These are phyloP conservation scores for Epirrhoe tristata DNA, from an alignment of 2,888 invertebrate species.

Conservation along the genomic window DNA sequence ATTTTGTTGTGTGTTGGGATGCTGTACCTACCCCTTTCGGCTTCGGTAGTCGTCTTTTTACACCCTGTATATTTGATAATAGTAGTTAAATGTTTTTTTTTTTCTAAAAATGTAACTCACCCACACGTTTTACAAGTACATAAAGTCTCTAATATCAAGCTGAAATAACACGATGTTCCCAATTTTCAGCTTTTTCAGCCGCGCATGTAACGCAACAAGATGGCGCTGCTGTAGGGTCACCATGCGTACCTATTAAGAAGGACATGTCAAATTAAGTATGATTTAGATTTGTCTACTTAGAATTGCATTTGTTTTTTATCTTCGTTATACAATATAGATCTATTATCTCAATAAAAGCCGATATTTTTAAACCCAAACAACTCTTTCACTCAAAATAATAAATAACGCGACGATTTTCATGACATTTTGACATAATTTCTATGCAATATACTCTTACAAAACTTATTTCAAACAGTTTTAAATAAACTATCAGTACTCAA, in stretches of 20 bases:
- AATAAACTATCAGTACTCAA: not conserved
- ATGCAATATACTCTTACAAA: not conserved
- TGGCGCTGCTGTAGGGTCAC: slow-evolving; percentile 46
- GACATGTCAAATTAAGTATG: not conserved
- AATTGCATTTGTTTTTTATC: not conserved
- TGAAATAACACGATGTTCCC: slow-evolving; percentile 23
- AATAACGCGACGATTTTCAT: not conserved
- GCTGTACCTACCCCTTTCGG: too few species aligned
- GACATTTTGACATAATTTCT: not conserved
- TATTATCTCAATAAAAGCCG: not conserved
- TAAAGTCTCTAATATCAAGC: not conserved
- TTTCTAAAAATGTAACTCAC: not conserved
- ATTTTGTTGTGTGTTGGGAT: too few species aligned
- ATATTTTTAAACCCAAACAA: not conserved
- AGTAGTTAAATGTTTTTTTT: not conserved
- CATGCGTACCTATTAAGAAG: not conserved
- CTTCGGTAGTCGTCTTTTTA: too few species aligned
- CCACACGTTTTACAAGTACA: not conserved
- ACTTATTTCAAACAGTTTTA: not conserved
- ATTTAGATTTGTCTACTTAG: too few species aligned
- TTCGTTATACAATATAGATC: not conserved
- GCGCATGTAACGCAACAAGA: slow-evolving; percentile 54
- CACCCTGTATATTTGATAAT: not conserved
- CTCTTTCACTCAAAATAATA: not conserved
- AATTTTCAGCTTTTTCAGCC: slow-evolving; percentile 41